phyloP scores from a whole-genome alignment of 1,140 invertebrate genomes.

The Orius laevigatus region DNA sequence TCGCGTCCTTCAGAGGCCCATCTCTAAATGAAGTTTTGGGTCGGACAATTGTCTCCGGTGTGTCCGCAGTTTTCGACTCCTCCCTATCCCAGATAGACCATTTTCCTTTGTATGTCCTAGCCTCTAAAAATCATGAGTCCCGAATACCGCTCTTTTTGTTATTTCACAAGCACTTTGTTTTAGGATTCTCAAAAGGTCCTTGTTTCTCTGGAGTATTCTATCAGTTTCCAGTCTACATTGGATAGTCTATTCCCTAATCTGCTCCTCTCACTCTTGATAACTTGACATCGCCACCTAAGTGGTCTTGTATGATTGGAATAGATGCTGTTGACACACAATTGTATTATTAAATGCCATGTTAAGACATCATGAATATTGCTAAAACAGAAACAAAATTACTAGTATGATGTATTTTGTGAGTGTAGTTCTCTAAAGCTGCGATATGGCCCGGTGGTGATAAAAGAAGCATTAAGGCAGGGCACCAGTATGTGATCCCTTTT shows the following conservation, averaged over 20 bases:
- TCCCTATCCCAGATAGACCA: slow-evolving; percentile 22
- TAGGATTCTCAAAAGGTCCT: slow-evolving; percentile 18
- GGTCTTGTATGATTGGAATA: slow-evolving; percentile 16
- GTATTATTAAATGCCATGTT: too few relatives aligned
- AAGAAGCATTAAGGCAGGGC: too few relatives aligned
- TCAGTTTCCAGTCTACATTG: slow-evolving; percentile 17
- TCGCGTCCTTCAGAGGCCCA: slow-evolving; percentile 36
- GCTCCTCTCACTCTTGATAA: slow-evolving; percentile 18
- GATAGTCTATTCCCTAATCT: slow-evolving; percentile 14
- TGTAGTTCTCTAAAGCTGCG: too few relatives aligned
- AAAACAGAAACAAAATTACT: too few relatives aligned
- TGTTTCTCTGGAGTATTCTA: slow-evolving; percentile 16
- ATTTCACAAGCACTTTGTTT: slow-evolving; percentile 16
- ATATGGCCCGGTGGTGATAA: too few relatives aligned
- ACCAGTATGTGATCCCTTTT: too few relatives aligned
- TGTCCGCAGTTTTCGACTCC: slow-evolving; percentile 28
- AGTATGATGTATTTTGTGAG: too few relatives aligned
- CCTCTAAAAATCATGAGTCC: not conserved
- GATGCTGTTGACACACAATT: slow-evolving; percentile 2
- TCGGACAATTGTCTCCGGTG: slow-evolving; percentile 35
- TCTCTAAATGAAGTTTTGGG: slow-evolving; percentile 31
- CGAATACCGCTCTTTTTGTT: not conserved
- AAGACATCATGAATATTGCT: too few relatives aligned
- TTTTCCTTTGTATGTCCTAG: slow-evolving; percentile 23
- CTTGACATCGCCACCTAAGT: slow-evolving; percentile 18